Base-by-base conservation (phyloP, 2,888 invertebrate genomes). In the Apodemia duryi region DNA sequence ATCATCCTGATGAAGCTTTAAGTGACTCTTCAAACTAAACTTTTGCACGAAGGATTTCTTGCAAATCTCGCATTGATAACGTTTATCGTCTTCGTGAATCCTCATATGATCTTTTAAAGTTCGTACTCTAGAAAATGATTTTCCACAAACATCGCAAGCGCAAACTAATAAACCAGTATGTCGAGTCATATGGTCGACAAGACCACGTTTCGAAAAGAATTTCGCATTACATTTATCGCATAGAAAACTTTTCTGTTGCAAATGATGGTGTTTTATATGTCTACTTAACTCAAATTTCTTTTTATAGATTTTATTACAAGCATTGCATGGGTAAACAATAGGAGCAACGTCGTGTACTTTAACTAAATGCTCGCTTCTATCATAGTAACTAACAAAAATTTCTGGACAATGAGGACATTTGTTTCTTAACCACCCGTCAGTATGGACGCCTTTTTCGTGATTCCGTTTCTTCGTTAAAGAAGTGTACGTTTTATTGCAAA, bases 401-500 rank as follows among this genome's bases (percentile, higher is more conserved):
- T 88, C 80, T 0, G 91, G 88, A 66, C 91, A 91, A 11, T 91
- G 88, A 0, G 88, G 88, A 29, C 86, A 93, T 73, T 87, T 93
- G 82, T 78, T 93, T 72, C 83, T 81, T 70, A 83, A 73, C 93
- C 84, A 93, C 0, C 91, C 93, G 1, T 89, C 86, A 0, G 82
- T 87, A 66, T 91, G 91, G 0, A 91, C 91, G 0, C 91, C 91
- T 65, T 88, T 90, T 11, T 89, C 87, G 69, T 91, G 91, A 63
- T 91, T 89, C 0, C 85, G 74, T 66, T 89, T 91, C 72, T 91
- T 91, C 0, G 85, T 88, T 1, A 90, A 72, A 0, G 93, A 91
- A 4, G 93, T 92, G 75, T 93, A 93, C 10, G 85, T 79, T 73
- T 93, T 93, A 1, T 88, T 91, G 71, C 93, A 93, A 61, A 80